Evolutionary conservation across 1,140 invertebrate genomes (phyloP).

Genomic region (Stegodyphus mimosarum): DNA sequence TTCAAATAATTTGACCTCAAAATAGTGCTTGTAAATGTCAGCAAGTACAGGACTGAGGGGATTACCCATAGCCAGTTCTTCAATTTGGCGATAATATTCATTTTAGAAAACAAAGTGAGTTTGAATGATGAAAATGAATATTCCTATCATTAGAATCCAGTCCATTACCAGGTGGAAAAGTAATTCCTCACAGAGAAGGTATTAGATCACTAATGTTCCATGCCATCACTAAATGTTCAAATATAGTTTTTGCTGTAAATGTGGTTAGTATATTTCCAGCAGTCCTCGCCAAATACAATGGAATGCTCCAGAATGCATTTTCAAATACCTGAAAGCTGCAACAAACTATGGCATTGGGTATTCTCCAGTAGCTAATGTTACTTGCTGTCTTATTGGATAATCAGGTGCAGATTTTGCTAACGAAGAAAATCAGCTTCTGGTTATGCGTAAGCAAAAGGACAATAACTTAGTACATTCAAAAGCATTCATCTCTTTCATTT

Average conservation of each 20-base stretch:
- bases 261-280: constrained; percentile 43
- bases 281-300: constrained; percentile 62
- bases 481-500: not conserved
- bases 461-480: not conserved
- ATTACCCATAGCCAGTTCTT: too few species aligned
- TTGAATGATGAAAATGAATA: too few species aligned
- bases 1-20: too few species aligned
- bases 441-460: not conserved
- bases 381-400: not conserved
- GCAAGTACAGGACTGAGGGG: too few species aligned
- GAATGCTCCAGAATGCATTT: constrained; percentile 63
- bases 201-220: constrained; percentile 49
- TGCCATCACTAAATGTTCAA: constrained; percentile 55
- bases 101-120: too few species aligned
- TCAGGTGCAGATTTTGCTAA: not conserved
- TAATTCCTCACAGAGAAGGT: constrained; percentile 57
- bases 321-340: constrained; percentile 65
- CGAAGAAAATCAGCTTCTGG: not conserved
- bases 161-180: not conserved
- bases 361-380: not conserved
- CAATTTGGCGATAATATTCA: too few species aligned
- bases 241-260: constrained; percentile 62
- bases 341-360: constrained; percentile 62
- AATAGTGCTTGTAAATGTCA: too few species aligned
- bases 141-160: not conserved